Conservation (phyloP, 2,797 vertebrate genomes). For the Fistularia commersonii region DNA sequence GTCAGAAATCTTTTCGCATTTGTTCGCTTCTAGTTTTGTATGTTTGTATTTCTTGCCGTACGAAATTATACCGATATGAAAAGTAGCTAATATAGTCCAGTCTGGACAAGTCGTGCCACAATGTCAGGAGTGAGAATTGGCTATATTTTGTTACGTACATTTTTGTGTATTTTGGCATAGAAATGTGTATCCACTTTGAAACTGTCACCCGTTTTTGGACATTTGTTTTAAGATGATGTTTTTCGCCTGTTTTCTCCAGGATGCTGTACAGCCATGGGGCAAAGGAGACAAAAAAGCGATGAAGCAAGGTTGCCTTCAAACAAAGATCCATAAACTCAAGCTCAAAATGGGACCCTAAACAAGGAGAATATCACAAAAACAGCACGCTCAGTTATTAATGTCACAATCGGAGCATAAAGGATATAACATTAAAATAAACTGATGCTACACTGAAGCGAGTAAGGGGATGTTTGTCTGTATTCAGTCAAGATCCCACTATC, state of each 20-base stretch:
- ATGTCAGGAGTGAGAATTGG: no score
- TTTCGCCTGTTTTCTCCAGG: slow-evolving; percentile 39
- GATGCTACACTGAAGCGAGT: background rate
- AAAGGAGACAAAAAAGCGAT: slow-evolving; percentile 47
- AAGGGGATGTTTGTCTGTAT: slow-evolving; percentile 19
- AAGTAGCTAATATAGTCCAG: no score
- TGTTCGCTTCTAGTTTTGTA: no score
- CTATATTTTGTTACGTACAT: no score
- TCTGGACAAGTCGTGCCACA: no score
- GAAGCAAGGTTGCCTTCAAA: slow-evolving; percentile 44
- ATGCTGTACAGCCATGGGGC: slow-evolving; percentile 64
- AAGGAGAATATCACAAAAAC: background rate
- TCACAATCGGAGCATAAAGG: no score
- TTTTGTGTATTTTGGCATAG: background rate
- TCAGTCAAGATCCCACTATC: slow-evolving; percentile 7
- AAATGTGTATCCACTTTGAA: background rate
- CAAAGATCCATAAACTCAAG: slow-evolving; percentile 69
- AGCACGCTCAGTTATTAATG: no score
- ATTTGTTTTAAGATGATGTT: slow-evolving; percentile 1
- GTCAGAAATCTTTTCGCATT: background rate
- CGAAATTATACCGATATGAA: no score
- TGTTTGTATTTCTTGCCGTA: no score
- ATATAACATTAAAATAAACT: no score
- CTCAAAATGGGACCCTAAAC: slow-evolving; percentile 22
- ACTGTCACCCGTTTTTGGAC: background rate